Evolutionary conservation across 2,888 invertebrate genomes (phyloP), one percentile per base, ranked within the genome.

Genomic region (Silvanus unidentatus): DNA sequence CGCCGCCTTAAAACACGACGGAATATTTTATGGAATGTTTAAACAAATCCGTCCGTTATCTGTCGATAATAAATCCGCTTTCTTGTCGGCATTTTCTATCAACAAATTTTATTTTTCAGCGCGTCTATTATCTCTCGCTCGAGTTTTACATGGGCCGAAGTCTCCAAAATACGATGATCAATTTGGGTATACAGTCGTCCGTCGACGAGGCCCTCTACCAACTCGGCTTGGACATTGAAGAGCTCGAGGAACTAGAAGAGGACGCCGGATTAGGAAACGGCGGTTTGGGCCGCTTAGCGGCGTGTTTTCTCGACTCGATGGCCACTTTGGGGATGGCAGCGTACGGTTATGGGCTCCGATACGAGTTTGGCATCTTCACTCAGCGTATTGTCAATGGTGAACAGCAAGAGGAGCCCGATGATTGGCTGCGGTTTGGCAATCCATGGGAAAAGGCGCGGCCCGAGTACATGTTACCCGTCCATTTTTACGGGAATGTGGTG

Each of bases 401-500:
- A 72, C 96, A 98, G 75, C 82, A 86, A 43, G 99, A 99, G 72
- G 97, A 98, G 69, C 98, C 99, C 1, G 99, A 99, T 66, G 98
- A 99, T 73, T 99, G 99, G 99, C 77, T 99, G 59, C 80, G 97
- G 39, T 97, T 84, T 74, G 98, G 97, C 45, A 98, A 97, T 73
- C 98, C 99, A 0, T 99, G 98, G 99, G 99, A 99, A 74, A 99
- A 98, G 74, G 95, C 98, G 1, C 81, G 99, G 34, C 99, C 99
- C 0, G 99, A 99, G 75, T 98, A 91, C 71, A 95, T 95, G 88
- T 73, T 98, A 48, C 98, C 98, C 0, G 86, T 98, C 39, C 88
- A 97, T 73, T 99, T 98, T 73, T 99, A 93, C 65, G 99, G 99
- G 0, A 83, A 86, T 40, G 95, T 97, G 1, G 88, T 89, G 43